Evolutionary conservation across 2,888 invertebrate species (phyloP).

Genomic region (Pyrgus malvae): DNA sequence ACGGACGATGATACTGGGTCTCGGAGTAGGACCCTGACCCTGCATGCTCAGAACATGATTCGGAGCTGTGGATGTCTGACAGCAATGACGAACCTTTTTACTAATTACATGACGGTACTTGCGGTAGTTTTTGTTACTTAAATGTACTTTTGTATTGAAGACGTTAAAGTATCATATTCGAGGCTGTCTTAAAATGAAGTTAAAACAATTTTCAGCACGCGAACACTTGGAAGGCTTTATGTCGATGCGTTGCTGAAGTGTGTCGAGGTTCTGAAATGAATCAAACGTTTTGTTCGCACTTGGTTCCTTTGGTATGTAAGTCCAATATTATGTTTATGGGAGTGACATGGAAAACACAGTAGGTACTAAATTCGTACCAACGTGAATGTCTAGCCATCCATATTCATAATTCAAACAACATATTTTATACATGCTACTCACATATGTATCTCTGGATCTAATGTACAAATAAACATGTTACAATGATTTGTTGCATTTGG

Average conservation of each 20-base stretch:
- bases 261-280: slow-evolving; percentile 53
- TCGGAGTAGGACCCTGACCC: slow-evolving; percentile 39
- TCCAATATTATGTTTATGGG: too few relatives aligned
- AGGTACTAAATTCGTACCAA: too few relatives aligned
- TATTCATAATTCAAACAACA: too few relatives aligned
- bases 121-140: not conserved
- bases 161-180: too few relatives aligned
- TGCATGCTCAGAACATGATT: slow-evolving; percentile 56
- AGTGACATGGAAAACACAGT: too few relatives aligned
- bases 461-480: too few relatives aligned
- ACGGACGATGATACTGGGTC: slow-evolving; percentile 40
- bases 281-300: slow-evolving; percentile 60
- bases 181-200: too few relatives aligned
- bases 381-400: too few relatives aligned
- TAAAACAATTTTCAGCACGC: slow-evolving; percentile 59
- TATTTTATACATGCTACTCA: too few relatives aligned
- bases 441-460: too few relatives aligned
- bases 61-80: slow-evolving; percentile 63
- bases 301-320: slow-evolving; percentile 59
- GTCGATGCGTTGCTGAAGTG: slow-evolving; percentile 57
- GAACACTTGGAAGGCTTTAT: slow-evolving; percentile 64
- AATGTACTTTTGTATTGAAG: not conserved
- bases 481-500: too few relatives aligned
- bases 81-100: slow-evolving; percentile 56
- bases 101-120: slow-evolving; percentile 58